Evolutionary conservation across 2,888 invertebrate species (phyloP).

Genomic region (Chloroclysta siterata): DNA sequence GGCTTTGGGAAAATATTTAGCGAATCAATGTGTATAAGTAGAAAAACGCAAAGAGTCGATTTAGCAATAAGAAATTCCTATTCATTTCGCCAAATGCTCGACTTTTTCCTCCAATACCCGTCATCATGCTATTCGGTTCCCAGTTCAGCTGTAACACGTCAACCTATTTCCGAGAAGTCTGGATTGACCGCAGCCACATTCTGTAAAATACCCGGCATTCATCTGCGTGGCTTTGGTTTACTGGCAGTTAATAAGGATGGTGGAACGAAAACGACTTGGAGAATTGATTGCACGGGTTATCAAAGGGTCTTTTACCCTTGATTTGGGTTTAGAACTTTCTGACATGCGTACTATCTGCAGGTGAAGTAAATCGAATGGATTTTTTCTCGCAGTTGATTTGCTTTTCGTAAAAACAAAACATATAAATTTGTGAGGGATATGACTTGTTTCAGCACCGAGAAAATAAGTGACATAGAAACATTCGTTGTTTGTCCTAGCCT

Average conservation of each 20-base stretch:
- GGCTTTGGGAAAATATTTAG: too few species aligned
- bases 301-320: neutral
- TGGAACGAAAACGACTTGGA: neutral
- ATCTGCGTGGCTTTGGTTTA: conserved; percentile 8
- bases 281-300: neutral
- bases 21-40: too few species aligned
- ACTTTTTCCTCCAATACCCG: conserved; percentile 7
- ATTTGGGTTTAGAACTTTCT: neutral
- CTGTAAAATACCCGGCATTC: conserved; percentile 1
- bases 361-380: neutral
- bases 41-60: too few species aligned
- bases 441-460: too few species aligned
- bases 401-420: neutral
- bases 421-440: neutral
- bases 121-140: conserved; percentile 7
- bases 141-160: neutral
- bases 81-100: neutral
- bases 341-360: neutral
- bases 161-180: conserved; percentile 5
- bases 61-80: neutral
- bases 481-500: too few species aligned
- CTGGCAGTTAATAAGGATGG: neutral
- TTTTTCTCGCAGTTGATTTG: neutral
- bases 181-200: conserved; percentile 10
- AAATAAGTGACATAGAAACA: too few species aligned